A percentile compares a stretch with the other conserved stretches of the same genome.
Evolutionary conservation across 2,113 vertebrate genomes (phyloP).

Genomic region (Tamias sibiricus): DNA sequence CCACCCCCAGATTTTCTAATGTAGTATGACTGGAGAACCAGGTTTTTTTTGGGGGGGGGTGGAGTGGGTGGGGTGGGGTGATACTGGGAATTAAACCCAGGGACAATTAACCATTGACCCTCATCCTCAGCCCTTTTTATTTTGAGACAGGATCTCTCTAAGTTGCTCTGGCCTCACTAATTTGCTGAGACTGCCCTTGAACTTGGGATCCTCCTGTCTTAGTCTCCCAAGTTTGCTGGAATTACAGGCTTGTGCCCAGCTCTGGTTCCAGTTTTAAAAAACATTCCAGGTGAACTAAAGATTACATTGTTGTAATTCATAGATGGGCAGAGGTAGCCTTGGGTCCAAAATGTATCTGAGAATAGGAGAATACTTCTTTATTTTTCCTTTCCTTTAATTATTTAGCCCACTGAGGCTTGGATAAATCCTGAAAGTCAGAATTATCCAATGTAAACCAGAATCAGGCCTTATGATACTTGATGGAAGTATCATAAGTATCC

Average conservation of each 20-base stretch:
- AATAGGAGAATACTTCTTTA: neutral
- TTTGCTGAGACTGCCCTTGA: too few relatives aligned
- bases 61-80: too few relatives aligned
- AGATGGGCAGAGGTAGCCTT: neutral
- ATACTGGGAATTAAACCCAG: too few relatives aligned
- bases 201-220: too few relatives aligned
- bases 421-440: conserved; percentile 15
- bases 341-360: neutral
- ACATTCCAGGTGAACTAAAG: neutral
- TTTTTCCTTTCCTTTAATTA: neutral
- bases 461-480: neutral
- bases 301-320: neutral
- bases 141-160: too few relatives aligned
- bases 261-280: neutral
- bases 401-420: neutral
- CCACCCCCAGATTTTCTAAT: neutral
- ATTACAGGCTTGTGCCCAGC: too few relatives aligned
- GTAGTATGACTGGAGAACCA: neutral
- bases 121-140: too few relatives aligned
- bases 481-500: neutral
- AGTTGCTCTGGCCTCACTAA: too few relatives aligned
- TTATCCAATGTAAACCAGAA: neutral
- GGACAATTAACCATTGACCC: too few relatives aligned
- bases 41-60: too few relatives aligned
- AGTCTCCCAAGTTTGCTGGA: too few relatives aligned